Conservation (phyloP, 64 coral and sea anemone species). For the Platygyra sinensis region DNA sequence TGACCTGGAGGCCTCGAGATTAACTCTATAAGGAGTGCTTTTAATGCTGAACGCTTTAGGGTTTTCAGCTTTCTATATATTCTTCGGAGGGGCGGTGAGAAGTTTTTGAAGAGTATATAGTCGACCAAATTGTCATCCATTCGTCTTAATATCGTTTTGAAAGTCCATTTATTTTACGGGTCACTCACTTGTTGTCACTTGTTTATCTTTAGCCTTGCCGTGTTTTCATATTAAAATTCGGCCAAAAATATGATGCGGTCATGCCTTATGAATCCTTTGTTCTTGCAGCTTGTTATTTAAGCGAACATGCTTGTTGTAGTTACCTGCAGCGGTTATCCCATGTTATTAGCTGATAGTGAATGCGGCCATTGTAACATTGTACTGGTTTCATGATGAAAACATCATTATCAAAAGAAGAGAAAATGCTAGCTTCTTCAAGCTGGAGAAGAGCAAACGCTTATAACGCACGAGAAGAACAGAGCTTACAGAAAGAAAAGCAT, state of each 20-base stretch:
- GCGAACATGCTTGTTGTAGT: no score
- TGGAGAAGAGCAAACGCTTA: slow-evolving; percentile 4
- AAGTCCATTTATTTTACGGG: not conserved
- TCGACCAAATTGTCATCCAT: no score
- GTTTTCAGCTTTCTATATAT: no score
- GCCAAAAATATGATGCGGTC: not conserved
- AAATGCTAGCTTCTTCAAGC: not conserved
- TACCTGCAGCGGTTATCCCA: not conserved
- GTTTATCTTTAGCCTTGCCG: not conserved
- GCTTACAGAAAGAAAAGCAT: slow-evolving; percentile 13
- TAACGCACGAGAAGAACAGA: not conserved
- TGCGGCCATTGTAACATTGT: not conserved
- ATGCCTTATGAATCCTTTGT: not conserved
- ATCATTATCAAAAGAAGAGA: not conserved
- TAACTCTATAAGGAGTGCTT: no score
- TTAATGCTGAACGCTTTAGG: no score
- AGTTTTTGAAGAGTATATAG: no score
- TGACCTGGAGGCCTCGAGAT: no score
- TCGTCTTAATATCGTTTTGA: not conserved
- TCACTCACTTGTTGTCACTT: not conserved
- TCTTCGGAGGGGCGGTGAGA: no score
- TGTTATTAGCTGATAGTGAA: not conserved
- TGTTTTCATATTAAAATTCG: not conserved
- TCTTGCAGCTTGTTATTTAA: not conserved
- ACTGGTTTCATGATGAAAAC: not conserved